Percentiles rank a stretch among this genome's conserved stretches.
These are phyloP conservation scores for Tryphoninae sp. DNA, from an alignment of 2,888 invertebrate genomes.

Conservation along the genomic window DNA sequence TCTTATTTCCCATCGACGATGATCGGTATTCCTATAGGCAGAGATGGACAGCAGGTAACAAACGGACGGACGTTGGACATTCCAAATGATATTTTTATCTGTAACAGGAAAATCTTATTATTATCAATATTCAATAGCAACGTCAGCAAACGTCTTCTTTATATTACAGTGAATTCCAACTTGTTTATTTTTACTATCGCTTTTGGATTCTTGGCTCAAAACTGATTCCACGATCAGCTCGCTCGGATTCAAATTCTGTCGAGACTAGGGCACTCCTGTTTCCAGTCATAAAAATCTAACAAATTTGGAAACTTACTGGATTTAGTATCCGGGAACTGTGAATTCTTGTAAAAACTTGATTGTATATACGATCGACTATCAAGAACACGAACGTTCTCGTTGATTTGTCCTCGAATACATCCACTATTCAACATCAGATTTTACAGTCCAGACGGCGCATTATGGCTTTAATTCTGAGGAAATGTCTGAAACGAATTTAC, in stretches of 20 bases:
- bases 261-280: too few relatives aligned
- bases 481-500: not conserved
- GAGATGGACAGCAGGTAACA: too few relatives aligned
- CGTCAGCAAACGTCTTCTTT: not conserved
- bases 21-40: not conserved
- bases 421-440: not conserved
- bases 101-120: too few relatives aligned
- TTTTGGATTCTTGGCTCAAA: slow-evolving; percentile 8
- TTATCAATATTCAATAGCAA: too few relatives aligned
- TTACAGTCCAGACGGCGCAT: too few relatives aligned
- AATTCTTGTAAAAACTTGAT: slow-evolving; percentile 33
- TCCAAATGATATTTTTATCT: too few relatives aligned
- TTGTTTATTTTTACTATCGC: slow-evolving; percentile 16
- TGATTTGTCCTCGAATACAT: slow-evolving; percentile 13
- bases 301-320: not conserved
- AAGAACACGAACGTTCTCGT: slow-evolving; percentile 10
- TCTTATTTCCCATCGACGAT: slow-evolving; percentile 4
- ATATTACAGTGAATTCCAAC: not conserved
- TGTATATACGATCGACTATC: slow-evolving; percentile 30
- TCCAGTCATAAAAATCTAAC: too few relatives aligned
- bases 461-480: slow-evolving; percentile 2
- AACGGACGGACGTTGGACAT: too few relatives aligned
- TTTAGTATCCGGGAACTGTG: not conserved
- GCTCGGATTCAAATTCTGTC: too few relatives aligned
- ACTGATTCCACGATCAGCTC: not conserved